A percentile compares a stretch with the other conserved stretches of the same genome.
phyloP scores from a whole-genome alignment of 1,140 invertebrate genomes.

The Caerostris extrusa region DNA sequence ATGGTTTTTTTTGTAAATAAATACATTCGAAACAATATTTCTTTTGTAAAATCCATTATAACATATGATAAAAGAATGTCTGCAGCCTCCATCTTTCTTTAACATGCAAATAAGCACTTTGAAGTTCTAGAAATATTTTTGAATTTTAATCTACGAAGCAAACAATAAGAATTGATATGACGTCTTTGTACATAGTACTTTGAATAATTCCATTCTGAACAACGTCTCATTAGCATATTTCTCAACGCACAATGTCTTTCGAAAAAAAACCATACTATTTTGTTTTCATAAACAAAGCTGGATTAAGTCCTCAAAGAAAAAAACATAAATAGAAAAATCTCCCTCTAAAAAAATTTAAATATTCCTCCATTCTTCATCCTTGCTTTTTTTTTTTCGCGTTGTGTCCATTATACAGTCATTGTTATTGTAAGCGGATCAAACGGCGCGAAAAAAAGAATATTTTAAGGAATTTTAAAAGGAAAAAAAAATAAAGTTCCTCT shows the following conservation, averaged over 20 bases:
- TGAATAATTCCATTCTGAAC: neutral
- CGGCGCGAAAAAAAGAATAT: conserved; percentile 42
- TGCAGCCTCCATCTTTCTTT: neutral
- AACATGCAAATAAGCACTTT: neutral
- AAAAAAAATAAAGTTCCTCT: neutral
- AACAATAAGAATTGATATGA: neutral
- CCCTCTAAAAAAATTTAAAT: neutral
- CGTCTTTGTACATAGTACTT: neutral
- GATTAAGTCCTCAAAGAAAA: neutral
- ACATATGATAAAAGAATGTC: too few relatives aligned
- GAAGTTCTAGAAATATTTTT: neutral
- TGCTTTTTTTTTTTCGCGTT: neutral
- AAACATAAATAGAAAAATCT: neutral
- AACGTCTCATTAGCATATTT: conserved; percentile 23
- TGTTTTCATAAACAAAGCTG: conserved; percentile 13
- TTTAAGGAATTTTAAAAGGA: neutral
- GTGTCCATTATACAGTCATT: conserved; percentile 71
- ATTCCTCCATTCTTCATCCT: conserved; percentile 14
- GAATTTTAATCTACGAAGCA: neutral
- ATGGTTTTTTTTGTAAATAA: too few relatives aligned
- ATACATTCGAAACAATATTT: too few relatives aligned
- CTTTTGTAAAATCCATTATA: too few relatives aligned
- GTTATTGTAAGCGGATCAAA: conserved; percentile 75
- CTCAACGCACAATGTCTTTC: neutral
- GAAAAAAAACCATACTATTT: neutral